Conservation (phyloP, 2,888 invertebrate species). For the Elegia similella region DNA sequence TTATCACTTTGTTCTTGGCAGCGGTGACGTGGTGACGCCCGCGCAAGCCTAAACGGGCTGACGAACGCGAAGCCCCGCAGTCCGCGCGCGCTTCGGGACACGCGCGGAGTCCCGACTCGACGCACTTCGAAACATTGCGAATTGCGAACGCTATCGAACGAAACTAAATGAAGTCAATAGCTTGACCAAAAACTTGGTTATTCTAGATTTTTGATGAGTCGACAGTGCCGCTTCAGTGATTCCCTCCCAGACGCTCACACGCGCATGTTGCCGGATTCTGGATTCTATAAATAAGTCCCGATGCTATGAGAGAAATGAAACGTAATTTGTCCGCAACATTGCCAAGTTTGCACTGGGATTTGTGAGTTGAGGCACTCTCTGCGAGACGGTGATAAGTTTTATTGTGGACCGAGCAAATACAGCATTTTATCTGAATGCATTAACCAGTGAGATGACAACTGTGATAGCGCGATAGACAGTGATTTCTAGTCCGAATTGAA, state of each 20-base stretch:
- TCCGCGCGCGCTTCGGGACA: constrained; percentile 58
- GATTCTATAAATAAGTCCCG: constrained; percentile 64
- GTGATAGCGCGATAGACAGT: constrained; percentile 39
- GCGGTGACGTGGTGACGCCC: constrained; percentile 62
- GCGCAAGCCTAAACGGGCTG: constrained; percentile 54
- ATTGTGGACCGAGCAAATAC: constrained; percentile 57
- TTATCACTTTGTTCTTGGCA: constrained; percentile 72
- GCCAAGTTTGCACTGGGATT: constrained; percentile 73
- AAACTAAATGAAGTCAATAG: constrained; percentile 42
- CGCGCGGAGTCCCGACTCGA: constrained; percentile 56
- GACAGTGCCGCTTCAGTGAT: constrained; percentile 30
- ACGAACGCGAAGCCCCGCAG: constrained; percentile 46
- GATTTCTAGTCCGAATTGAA: constrained; percentile 40
- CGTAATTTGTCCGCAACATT: constrained; percentile 62
- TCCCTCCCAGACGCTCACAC: constrained; percentile 21
- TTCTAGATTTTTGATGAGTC: constrained; percentile 36
- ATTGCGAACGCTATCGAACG: constrained; percentile 67
- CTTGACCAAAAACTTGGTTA: constrained; percentile 28
- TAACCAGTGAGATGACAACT: constrained; percentile 53
- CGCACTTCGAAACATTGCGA: constrained; percentile 41
- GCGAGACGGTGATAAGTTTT: constrained; percentile 59
- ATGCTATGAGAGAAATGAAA: constrained; percentile 58
- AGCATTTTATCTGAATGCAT: constrained; percentile 43
- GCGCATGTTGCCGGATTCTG: constrained; percentile 45
- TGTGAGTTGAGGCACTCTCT: constrained; percentile 35